Evolutionary conservation across 2,888 invertebrate genomes (phyloP).

Genomic region (Drosophila setosimentum): DNA sequence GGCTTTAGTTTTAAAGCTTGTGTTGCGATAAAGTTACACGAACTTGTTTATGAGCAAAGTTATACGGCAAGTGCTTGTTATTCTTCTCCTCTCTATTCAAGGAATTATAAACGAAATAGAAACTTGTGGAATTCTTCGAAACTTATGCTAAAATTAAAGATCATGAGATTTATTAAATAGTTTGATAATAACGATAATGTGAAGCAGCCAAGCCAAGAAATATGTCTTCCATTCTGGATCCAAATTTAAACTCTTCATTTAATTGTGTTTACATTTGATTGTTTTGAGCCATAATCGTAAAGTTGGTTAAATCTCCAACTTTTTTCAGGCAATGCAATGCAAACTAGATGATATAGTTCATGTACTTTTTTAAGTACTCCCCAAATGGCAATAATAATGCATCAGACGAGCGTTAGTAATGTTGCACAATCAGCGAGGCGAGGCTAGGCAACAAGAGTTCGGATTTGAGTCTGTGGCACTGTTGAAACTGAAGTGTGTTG

Average conservation of each 20-base stretch:
- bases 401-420: conserved; percentile 47
- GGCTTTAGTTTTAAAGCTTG: neutral
- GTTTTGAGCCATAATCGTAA: neutral
- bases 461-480: conserved; percentile 9
- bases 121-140: neutral
- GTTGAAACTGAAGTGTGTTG: conserved; percentile 19
- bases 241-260: neutral
- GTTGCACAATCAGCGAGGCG: conserved; percentile 59
- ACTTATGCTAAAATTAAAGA: neutral
- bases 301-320: neutral
- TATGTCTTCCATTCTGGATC: neutral
- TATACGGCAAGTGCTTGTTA: neutral
- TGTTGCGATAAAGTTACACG: neutral
- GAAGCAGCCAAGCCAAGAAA: neutral
- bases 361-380: conserved; percentile 1
- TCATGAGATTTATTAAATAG: too few species aligned
- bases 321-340: neutral
- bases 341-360: conserved; percentile 4
- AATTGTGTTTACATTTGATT: neutral
- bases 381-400: conserved; percentile 36
- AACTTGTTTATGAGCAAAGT: neutral
- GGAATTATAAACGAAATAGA: too few species aligned
- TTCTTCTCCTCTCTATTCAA: neutral
- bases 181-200: too few species aligned
- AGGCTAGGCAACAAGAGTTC: conserved; percentile 31